Conservation (phyloP, 2,888 invertebrate genomes). For the Drosophila anomelani region DNA sequence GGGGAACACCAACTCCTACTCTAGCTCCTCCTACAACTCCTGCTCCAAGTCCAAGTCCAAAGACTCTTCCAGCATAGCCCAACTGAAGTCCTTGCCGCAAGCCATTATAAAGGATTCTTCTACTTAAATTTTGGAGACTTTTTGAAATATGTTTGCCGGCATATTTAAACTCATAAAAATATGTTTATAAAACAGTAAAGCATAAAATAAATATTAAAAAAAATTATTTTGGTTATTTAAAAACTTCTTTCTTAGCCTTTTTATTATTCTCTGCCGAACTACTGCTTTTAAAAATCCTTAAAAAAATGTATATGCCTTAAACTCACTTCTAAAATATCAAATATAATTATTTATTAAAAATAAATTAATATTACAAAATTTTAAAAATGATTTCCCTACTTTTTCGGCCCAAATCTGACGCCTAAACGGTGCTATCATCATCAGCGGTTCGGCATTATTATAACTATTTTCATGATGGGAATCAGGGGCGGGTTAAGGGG, state of each 20-base stretch:
- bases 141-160: neutral
- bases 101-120: neutral
- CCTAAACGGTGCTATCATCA: constrained; percentile 28
- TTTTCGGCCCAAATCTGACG: constrained; percentile 9
- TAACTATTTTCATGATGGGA: constrained; percentile 11
- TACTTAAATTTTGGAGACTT: neutral
- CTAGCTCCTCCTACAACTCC: neutral
- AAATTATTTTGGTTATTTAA: neutral
- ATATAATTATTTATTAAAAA: neutral
- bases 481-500: constrained; percentile 15
- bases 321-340: neutral
- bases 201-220: neutral
- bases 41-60: neutral
- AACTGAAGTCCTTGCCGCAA: neutral
- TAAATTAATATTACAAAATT: neutral
- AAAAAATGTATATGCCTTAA: too few species aligned
- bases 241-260: neutral
- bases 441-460: constrained; percentile 11
- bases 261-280: neutral
- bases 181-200: neutral
- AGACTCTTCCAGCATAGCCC: neutral
- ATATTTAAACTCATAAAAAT: neutral
- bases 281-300: too few species aligned
- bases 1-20: neutral
- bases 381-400: neutral